Evolutionary conservation across 2,113 vertebrate species (phyloP), one percentile per base, ranked within the genome.

Genomic region (Capreolus pygargus): DNA sequence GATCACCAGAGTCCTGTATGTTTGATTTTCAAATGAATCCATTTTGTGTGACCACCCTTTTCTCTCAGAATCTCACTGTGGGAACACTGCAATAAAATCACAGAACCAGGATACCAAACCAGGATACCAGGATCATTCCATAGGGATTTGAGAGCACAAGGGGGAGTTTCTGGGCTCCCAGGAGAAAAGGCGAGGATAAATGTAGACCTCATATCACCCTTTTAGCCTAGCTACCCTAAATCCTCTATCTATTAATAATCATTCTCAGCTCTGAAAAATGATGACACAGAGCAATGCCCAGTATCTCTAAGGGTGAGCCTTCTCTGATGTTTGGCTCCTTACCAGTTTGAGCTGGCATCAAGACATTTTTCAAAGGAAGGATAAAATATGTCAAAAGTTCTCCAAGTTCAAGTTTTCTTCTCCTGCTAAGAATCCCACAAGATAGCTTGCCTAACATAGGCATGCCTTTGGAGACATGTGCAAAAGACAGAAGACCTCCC

Each of bases 351-450:
- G 4, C 55, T 89, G 92, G 43, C 28, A 5, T 61, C 61, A 89
- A 89, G 88, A 81, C 39, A 79, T 74, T 87, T 74, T 94, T 92
- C 36, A 94, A 96, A 86, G 28, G 79, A 52, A 89, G 45, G 50
- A 70, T 60, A 33, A 93, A 60, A 74, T 84, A 79, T 94, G 55
- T 94, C 86, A 93, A 55, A 36, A 33, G 2, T n/a, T 78, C 36
- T 96, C 50, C 67, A 86, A 86, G 47, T 43, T 74, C 78, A 82
- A 67, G 36, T 87, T 94, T 96, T 76, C 79, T 92, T 96, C 85
- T 78, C 11, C 52, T 61, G 76, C 57, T 61, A 86, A 92, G 90
- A 97, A 87, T 74, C n/a, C 89, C 86, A 83, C 47, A 86, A 79
- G 39, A 88, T 45, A 81, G 23, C 86, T 39, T 82, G 19, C 50